A percentile compares a stretch with the other conserved stretches of the same genome.
phyloP scores from a whole-genome alignment of 2,888 invertebrate genomes.

The Nephrotoma guestfalica region DNA sequence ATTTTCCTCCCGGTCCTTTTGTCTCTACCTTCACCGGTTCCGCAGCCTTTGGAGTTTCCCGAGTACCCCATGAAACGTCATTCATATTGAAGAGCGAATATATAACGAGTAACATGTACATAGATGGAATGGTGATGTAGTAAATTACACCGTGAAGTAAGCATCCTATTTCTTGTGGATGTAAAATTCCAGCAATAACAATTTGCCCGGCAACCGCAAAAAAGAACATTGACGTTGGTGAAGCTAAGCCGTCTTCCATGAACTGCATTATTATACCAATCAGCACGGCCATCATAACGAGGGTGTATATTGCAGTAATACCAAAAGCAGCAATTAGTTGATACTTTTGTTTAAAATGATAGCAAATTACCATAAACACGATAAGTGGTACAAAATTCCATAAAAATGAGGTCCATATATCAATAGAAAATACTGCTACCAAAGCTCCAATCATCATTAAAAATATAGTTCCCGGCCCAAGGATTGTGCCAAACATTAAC shows the following conservation, averaged over 20 bases:
- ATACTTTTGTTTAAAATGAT: slow-evolving; percentile 41
- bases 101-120: slow-evolving; percentile 84
- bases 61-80: slow-evolving; percentile 87
- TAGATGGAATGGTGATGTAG: slow-evolving; percentile 83
- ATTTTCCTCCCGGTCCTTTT: neutral
- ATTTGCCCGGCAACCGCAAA: slow-evolving; percentile 55
- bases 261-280: slow-evolving; percentile 69
- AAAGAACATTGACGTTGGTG: slow-evolving; percentile 75
- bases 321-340: slow-evolving; percentile 61
- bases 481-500: slow-evolving; percentile 55
- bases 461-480: slow-evolving; percentile 61
- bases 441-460: slow-evolving; percentile 66
- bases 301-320: slow-evolving; percentile 62
- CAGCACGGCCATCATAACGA: slow-evolving; percentile 78
- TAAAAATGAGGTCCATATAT: slow-evolving; percentile 50
- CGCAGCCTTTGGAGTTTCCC: slow-evolving; percentile 42
- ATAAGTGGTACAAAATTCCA: slow-evolving; percentile 54
- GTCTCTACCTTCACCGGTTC: neutral
- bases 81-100: slow-evolving; percentile 89
- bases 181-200: slow-evolving; percentile 50
- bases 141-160: slow-evolving; percentile 65
- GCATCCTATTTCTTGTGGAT: slow-evolving; percentile 66
- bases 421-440: slow-evolving; percentile 54
- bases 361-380: slow-evolving; percentile 48
- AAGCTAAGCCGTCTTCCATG: slow-evolving; percentile 58